phyloP scores from a whole-genome alignment of 2,888 invertebrate genomes.

The Labia minor region DNA sequence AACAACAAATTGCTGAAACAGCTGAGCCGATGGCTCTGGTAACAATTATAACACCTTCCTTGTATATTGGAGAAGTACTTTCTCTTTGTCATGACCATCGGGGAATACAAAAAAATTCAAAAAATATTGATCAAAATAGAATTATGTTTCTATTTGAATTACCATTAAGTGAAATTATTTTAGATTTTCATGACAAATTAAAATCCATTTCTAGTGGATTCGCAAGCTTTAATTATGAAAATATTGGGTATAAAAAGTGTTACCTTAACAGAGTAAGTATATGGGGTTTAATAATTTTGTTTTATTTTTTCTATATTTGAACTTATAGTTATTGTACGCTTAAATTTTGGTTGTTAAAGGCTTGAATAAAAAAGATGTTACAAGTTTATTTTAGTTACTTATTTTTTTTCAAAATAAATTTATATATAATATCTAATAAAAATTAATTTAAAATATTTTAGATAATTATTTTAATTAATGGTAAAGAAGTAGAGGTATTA shows the following conservation, averaged over 20 bases:
- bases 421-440: too few relatives aligned
- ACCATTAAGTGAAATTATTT: conserved; percentile 84
- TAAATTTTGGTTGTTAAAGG: too few relatives aligned
- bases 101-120: conserved; percentile 56
- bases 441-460: too few relatives aligned
- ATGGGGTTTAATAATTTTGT: too few relatives aligned
- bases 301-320: too few relatives aligned
- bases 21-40: conserved; percentile 80
- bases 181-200: conserved; percentile 87
- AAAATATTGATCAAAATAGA: conserved; percentile 70
- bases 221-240: conserved; percentile 90
- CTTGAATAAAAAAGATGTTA: too few relatives aligned
- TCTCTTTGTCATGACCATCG: conserved; percentile 35
- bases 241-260: conserved; percentile 58
- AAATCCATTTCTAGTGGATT: conserved; percentile 88
- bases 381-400: too few relatives aligned
- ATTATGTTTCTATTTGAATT: conserved; percentile 71
- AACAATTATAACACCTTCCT: conserved; percentile 76
- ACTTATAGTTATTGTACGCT: too few relatives aligned
- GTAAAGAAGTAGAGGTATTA: conserved; percentile 68
- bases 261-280: neutral
- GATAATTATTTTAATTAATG: conserved; percentile 71
- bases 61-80: conserved; percentile 23
- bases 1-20: conserved; percentile 55
- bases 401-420: too few relatives aligned